phyloP scores from a whole-genome alignment of 2,113 vertebrate species.

The Eira barbara region DNA sequence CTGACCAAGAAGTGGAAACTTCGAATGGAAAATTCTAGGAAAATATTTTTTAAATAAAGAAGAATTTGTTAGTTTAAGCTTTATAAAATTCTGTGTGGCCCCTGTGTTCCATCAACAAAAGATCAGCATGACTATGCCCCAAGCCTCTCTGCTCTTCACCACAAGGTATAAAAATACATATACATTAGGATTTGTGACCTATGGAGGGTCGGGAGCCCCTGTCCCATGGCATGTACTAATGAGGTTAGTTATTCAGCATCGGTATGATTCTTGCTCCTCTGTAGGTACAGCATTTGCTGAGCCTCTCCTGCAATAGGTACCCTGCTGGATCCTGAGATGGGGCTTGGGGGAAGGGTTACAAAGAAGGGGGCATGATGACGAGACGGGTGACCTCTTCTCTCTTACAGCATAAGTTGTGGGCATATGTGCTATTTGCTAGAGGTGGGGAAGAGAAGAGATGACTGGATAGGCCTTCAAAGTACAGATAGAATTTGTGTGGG shows the following conservation, averaged over 20 bases:
- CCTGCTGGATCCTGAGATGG: neutral
- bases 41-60: neutral
- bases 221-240: neutral
- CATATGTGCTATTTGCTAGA: neutral
- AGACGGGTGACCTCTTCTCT: neutral
- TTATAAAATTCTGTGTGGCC: neutral
- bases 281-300: neutral
- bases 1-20: neutral
- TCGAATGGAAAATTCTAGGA: neutral
- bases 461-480: neutral
- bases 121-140: neutral
- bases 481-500: neutral
- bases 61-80: neutral
- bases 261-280: neutral
- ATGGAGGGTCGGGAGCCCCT: neutral
- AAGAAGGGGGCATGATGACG: neutral
- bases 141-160: neutral
- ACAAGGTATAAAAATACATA: neutral
- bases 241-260: neutral
- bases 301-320: neutral
- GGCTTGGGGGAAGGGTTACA: neutral
- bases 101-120: neutral
- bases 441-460: neutral
- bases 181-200: neutral
- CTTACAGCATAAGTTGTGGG: neutral